These are phyloP conservation scores for Rhabditoides inermis DNA, from an alignment of 2,888 invertebrate genomes.

Conservation along the genomic window DNA sequence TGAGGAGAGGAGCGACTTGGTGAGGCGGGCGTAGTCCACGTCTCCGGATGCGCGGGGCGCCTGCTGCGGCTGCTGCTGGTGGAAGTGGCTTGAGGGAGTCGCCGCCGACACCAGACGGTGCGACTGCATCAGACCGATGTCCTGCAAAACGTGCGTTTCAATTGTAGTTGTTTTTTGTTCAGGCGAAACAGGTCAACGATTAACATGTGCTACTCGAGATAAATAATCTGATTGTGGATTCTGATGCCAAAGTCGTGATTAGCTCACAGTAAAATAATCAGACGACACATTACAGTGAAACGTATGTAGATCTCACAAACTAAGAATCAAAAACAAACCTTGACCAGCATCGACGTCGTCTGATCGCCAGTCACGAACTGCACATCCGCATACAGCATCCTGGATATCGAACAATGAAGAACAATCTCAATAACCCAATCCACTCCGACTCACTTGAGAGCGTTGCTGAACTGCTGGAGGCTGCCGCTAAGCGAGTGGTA, in stretches of 20 bases:
- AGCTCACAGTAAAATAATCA: no score
- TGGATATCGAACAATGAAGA: constrained; percentile 4
- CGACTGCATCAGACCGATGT: constrained; percentile 23
- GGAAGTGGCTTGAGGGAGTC: not conserved
- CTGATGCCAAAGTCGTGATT: no score
- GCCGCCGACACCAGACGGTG: constrained; percentile 13
- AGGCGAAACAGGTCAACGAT: no score
- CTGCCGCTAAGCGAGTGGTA: constrained; percentile 33
- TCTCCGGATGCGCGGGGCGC: not conserved
- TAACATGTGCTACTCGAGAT: no score
- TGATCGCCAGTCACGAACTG: constrained; percentile 28
- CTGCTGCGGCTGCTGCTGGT: no score
- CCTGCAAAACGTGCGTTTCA: no score
- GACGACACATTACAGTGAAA: no score
- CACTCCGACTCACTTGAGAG: constrained; percentile 26
- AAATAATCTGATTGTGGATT: no score
- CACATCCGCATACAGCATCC: constrained; percentile 25
- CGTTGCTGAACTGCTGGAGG: constrained; percentile 33
- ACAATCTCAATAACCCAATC: no score
- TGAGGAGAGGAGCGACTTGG: constrained; percentile 24
- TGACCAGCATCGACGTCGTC: constrained; percentile 18
- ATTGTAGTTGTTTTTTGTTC: no score
- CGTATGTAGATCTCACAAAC: no score
- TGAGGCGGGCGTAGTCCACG: constrained; percentile 16
- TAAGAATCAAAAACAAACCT: no score